These are phyloP conservation scores for Tridacna crocea DNA, from an alignment of 2,888 invertebrate genomes.

Conservation along the genomic window DNA sequence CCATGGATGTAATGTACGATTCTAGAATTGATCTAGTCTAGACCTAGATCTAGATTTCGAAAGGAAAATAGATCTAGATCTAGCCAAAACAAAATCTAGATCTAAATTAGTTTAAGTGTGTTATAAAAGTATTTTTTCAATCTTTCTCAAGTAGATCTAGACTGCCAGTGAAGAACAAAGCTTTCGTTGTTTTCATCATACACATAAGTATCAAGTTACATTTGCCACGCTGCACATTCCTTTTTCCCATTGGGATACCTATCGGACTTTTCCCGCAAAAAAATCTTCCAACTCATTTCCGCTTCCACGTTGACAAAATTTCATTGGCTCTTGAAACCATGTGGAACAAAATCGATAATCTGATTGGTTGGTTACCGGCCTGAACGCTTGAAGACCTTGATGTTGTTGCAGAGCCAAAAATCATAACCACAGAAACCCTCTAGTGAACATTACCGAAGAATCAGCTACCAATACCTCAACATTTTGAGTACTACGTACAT, in stretches of 20 bases:
- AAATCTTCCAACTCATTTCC: slow-evolving; percentile 50
- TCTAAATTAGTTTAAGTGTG: background rate
- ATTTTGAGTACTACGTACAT: too few species aligned
- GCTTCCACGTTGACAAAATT: slow-evolving; percentile 65
- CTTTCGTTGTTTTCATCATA: background rate
- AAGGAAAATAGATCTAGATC: background rate
- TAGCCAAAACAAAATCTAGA: background rate
- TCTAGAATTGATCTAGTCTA: too few species aligned
- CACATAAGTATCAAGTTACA: slow-evolving; percentile 19
- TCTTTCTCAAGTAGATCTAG: too few species aligned
- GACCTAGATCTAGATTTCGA: too few species aligned
- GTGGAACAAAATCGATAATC: slow-evolving; percentile 33
- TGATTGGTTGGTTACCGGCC: slow-evolving; percentile 44
- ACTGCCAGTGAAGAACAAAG: background rate
- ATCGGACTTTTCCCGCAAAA: slow-evolving; percentile 32
- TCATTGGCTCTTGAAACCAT: slow-evolving; percentile 55
- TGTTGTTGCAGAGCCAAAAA: background rate
- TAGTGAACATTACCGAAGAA: background rate
- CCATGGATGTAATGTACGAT: too few species aligned
- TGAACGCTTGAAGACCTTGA: slow-evolving; percentile 5
- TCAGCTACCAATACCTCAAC: background rate
- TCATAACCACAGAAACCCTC: slow-evolving; percentile 24
- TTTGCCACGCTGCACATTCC: slow-evolving; percentile 8
- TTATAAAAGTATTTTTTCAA: too few species aligned
- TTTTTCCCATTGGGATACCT: background rate